phyloP scores from a whole-genome alignment of 2,888 invertebrate genomes.

The Synergus japonicus region DNA sequence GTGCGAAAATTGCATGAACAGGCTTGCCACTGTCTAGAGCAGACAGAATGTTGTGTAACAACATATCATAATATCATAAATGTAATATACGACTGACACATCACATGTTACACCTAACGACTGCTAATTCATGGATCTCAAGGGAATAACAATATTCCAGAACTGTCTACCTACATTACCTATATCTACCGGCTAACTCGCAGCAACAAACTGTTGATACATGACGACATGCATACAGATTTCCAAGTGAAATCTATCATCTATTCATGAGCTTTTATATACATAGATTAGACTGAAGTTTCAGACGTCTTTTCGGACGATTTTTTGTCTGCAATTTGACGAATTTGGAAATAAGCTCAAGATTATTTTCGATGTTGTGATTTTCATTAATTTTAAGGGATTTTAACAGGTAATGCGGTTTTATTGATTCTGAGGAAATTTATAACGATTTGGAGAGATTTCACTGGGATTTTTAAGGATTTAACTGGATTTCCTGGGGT shows the following conservation, averaged over 20 bases:
- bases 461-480: no score
- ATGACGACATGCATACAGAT: conserved; percentile 1
- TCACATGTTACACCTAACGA: conserved; percentile 14
- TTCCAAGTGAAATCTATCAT: not conserved
- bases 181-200: not conserved
- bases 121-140: conserved; percentile 43
- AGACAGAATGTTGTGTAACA: conserved; percentile 10
- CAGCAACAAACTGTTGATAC: not conserved
- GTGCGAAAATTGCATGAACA: not conserved
- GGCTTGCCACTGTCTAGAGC: conserved; percentile 7
- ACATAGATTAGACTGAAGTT: no score
- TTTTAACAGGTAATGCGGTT: no score
- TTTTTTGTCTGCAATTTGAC: no score
- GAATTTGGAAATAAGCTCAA: no score
- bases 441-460: no score
- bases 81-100: conserved; percentile 1
- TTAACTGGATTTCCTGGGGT: no score
- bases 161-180: not conserved
- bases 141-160: not conserved
- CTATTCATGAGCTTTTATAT: no score
- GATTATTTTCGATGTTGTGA: no score
- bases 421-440: no score
- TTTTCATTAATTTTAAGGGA: no score
- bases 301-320: no score
- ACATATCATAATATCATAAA: conserved; percentile 1